Percentiles rank a stretch among this genome's conserved stretches.
Conservation (phyloP, 2,113 vertebrate genomes). For the Pampusana beccarii region DNA sequence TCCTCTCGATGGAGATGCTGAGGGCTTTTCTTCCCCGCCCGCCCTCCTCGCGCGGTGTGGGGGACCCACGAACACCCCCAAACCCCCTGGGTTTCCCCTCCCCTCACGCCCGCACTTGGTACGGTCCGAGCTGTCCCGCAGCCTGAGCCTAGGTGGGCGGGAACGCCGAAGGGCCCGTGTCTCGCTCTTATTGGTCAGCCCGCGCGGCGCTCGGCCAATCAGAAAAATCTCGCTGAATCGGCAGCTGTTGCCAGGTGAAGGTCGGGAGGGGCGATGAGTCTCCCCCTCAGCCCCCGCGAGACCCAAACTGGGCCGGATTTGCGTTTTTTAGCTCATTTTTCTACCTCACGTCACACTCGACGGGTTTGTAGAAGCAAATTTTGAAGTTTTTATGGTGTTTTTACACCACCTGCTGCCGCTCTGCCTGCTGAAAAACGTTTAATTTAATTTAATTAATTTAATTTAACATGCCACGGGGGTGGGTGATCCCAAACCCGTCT, state of each 20-base stretch:
- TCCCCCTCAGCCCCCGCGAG: background rate
- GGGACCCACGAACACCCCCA: accelerated
- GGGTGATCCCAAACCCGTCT: too few relatives aligned
- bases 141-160: background rate
- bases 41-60: accelerated
- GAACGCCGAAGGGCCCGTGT: slow-evolving; percentile 25
- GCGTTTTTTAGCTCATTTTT: accelerated
- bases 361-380: too few relatives aligned
- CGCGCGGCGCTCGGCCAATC: background rate
- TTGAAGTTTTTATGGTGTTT: too few relatives aligned
- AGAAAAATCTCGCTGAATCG: background rate
- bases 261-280: background rate
- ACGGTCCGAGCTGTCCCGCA: background rate
- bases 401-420: too few relatives aligned
- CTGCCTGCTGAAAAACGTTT: too few relatives aligned
- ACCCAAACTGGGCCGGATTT: accelerated
- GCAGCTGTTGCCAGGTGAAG: slow-evolving; percentile 11
- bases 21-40: accelerated
- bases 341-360: accelerated
- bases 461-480: too few relatives aligned
- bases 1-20: accelerated
- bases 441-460: too few relatives aligned
- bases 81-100: accelerated
- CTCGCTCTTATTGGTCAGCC: slow-evolving; percentile 15
- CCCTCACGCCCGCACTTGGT: background rate